Base-by-base conservation (phyloP, 2,113 vertebrate species). In the Oxyruncus cristatus region DNA sequence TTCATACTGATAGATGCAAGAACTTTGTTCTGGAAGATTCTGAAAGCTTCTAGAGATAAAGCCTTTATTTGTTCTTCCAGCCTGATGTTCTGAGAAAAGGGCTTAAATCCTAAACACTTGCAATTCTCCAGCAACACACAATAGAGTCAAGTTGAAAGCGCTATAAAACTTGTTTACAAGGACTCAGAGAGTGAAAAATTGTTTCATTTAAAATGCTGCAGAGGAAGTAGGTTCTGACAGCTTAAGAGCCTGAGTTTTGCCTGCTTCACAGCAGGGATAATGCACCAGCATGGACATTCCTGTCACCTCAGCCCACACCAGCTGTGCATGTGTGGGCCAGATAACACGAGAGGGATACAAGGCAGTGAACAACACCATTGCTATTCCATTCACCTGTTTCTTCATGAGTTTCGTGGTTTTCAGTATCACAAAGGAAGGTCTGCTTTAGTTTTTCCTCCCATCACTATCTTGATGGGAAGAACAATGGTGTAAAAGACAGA, bases 91-190 rank as follows among this genome's bases (percentile, higher is more conserved):
- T 74, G 61, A 87, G 59, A 73, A 86, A 88, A 89, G 74, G 16
- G 11, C 90, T 95, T 95, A 94, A 95, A 95, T 96, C 77, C 88
- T 59, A 73, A 90, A 59, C 19, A 63, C 80, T 95, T 94, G 53
- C 80, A 92, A 44, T 95, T 95, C 81, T 92, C 56, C 65, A 76
- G 53, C 68, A 93, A 67, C 61, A 56, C n/a, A 46, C 10, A 7
- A 88, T 78, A 85, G 80, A 73, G 71, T 72, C 41, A 56, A 65
- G 67, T 44, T 96, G 96, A 96, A 95, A 92, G 81, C 84, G 49
- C 88, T 84, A 94, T 95, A 96, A 97, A 96, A 95, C 93, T 94
- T 92, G 67, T 96, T 97, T 96, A 94, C 71, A 95, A 91, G 94
- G 85, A 85, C 65, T 84, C 52, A 35, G 63, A 86, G 79, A 77